These are phyloP conservation scores for Globodera ellingtonae DNA, from an alignment of 1,140 invertebrate species.

Conservation along the genomic window DNA sequence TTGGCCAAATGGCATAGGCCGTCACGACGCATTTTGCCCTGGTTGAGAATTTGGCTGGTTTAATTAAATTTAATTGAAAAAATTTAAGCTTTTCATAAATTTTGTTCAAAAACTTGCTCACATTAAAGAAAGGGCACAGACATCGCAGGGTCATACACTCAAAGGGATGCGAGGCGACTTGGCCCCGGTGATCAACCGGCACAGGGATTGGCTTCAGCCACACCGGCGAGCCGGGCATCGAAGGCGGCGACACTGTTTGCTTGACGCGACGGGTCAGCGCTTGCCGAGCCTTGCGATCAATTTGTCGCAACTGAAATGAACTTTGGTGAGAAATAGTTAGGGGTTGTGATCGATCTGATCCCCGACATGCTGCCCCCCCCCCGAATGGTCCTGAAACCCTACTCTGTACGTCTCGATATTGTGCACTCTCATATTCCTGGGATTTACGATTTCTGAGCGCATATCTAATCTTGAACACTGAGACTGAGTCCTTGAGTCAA, in stretches of 20 bases:
- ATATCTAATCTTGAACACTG: background rate
- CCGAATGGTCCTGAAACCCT: no score
- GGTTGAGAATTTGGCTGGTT: background rate
- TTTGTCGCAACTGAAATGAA: constrained; percentile 45
- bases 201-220: constrained; percentile 62
- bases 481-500: background rate
- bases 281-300: constrained; percentile 48
- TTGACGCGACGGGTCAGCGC: constrained; percentile 27
- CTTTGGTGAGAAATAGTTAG: background rate
- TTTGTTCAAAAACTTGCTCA: constrained; percentile 32
- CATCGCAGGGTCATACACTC: constrained; percentile 64
- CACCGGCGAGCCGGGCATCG: constrained; percentile 54
- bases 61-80: background rate
- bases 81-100: background rate
- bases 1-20: constrained; percentile 50
- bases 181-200: constrained; percentile 49
- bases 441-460: no score
- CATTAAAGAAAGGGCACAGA: constrained; percentile 61
- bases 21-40: constrained; percentile 51
- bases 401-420: no score
- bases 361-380: no score
- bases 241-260: constrained; percentile 43
- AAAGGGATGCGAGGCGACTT: constrained; percentile 61
- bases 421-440: no score
- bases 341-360: background rate